Conservation (phyloP, 2,888 invertebrate species). For the Polia nebulosa region DNA sequence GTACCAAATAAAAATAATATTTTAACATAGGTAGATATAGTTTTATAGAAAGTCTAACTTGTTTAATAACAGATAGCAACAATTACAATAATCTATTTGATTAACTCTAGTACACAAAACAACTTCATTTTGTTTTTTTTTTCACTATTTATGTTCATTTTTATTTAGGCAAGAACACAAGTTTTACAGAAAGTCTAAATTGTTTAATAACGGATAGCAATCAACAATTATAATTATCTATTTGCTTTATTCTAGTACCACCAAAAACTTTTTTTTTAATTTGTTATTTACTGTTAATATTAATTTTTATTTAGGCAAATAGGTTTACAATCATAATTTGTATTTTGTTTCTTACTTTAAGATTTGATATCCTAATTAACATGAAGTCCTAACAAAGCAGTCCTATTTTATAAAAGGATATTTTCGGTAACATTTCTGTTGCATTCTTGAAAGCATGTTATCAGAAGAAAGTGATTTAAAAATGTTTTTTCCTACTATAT, state of each 20-base stretch:
- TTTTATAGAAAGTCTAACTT: neutral
- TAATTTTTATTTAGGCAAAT: neutral
- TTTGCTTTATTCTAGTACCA: too few relatives aligned
- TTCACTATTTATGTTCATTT: too few relatives aligned
- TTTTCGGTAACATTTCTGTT: neutral
- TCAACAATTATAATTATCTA: too few relatives aligned
- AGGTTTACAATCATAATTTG: neutral
- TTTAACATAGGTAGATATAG: neutral
- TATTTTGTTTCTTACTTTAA: neutral
- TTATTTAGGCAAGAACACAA: too few relatives aligned
- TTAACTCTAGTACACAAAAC: neutral
- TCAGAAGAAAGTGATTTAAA: neutral
- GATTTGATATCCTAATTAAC: neutral
- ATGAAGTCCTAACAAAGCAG: neutral
- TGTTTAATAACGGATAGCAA: too few relatives aligned
- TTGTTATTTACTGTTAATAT: too few relatives aligned
- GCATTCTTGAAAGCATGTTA: neutral
- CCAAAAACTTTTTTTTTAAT: too few relatives aligned
- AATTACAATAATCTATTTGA: neutral
- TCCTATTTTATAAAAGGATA: neutral
- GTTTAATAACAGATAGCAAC: neutral
- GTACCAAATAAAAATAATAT: conserved; percentile 1
- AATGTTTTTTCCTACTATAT: neutral
- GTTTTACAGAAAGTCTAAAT: too few relatives aligned
- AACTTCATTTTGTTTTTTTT: neutral